Conservation (phyloP, 2,113 vertebrate genomes). For the Circaetus cinerascens region DNA sequence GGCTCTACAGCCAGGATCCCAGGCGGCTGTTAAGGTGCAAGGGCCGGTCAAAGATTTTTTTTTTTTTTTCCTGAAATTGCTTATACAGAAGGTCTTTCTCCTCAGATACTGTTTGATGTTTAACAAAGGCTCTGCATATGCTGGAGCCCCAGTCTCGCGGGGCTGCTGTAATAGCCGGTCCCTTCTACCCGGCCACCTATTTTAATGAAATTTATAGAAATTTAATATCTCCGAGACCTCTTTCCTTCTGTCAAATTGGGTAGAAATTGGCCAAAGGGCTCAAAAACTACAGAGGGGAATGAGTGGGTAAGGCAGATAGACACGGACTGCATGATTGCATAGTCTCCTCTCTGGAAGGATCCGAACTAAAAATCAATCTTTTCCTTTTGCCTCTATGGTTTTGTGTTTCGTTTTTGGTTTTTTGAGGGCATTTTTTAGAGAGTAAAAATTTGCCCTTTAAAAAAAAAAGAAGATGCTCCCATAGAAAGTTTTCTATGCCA, state of each 20-base stretch:
- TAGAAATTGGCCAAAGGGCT: conserved; percentile 60
- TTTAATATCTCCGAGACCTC: conserved; percentile 58
- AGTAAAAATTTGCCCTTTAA: background rate
- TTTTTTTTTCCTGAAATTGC: background rate
- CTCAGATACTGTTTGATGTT: background rate
- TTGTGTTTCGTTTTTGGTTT: background rate
- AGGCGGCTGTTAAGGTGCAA: background rate
- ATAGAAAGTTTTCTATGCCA: background rate
- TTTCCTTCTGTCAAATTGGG: conserved; percentile 38
- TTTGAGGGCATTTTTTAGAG: background rate
- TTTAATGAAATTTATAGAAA: conserved; percentile 67
- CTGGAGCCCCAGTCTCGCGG: background rate
- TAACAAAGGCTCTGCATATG: conserved; percentile 34
- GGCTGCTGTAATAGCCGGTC: conserved; percentile 25
- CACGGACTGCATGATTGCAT: background rate
- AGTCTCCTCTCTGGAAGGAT: conserved; percentile 25
- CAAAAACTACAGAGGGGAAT: background rate
- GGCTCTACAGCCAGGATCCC: background rate
- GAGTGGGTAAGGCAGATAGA: conserved; percentile 7
- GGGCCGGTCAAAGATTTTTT: background rate
- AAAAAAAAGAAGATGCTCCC: background rate
- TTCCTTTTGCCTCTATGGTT: background rate
- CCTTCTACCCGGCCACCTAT: conserved; percentile 36
- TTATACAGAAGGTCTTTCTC: background rate
- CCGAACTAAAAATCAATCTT: conserved; percentile 51